Evolutionary conservation across 2,888 invertebrate species (phyloP).

Genomic region (Ectropis crepuscularia): DNA sequence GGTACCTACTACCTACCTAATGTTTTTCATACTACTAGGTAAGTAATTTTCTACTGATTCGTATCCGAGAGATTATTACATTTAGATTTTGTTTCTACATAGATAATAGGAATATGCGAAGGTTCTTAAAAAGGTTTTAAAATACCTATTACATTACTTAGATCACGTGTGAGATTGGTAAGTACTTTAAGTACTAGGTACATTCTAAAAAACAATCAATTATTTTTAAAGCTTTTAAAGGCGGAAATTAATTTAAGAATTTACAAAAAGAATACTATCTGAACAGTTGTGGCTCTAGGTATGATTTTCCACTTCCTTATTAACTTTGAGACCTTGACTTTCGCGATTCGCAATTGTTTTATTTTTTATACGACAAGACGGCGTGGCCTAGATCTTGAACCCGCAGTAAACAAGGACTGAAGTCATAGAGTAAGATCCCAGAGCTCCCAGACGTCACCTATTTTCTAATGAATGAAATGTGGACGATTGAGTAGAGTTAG

Average conservation of each 20-base stretch:
- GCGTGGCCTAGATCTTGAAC: slow-evolving; percentile 8
- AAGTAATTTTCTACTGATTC: no score
- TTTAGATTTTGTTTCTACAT: no score
- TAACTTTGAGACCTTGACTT: slow-evolving; percentile 31
- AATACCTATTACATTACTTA: not conserved
- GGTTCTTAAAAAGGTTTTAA: not conserved
- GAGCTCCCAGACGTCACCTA: no score
- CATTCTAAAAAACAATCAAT: not conserved
- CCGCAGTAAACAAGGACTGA: not conserved
- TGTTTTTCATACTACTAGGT: no score
- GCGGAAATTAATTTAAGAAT: slow-evolving; percentile 18
- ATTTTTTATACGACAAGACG: slow-evolving; percentile 9
- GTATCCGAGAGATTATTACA: no score
- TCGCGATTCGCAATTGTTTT: slow-evolving; percentile 24
- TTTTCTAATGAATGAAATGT: no score
- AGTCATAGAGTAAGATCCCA: no score
- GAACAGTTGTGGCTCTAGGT: slow-evolving; percentile 14
- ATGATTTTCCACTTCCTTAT: slow-evolving; percentile 26
- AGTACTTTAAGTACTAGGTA: not conserved
- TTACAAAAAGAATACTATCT: slow-evolving; percentile 9
- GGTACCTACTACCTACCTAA: no score
- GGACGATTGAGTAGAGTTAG: no score
- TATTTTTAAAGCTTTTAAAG: slow-evolving; percentile 1
- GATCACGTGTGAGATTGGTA: not conserved
- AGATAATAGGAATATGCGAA: no score